Conservation (phyloP, 2,113 vertebrate species). For the Syngnathus scovelli region DNA sequence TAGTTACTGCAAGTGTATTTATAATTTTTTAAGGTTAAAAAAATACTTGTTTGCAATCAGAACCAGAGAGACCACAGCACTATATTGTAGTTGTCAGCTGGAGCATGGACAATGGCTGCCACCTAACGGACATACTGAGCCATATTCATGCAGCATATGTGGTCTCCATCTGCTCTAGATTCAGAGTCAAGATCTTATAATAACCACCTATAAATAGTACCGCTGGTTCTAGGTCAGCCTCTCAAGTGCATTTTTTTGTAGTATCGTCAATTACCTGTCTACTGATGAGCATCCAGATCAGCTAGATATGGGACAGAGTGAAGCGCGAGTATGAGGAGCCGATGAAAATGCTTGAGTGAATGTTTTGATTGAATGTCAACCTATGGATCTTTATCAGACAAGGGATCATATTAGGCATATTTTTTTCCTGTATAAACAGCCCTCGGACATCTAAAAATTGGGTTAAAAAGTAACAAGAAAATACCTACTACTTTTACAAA, state of each 20-base stretch:
- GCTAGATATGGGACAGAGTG: constrained; percentile 44
- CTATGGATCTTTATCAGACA: neutral
- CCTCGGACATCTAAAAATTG: too few relatives aligned
- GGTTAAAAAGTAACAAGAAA: neutral
- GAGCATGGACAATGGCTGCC: constrained; percentile 22
- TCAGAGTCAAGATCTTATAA: constrained; percentile 47
- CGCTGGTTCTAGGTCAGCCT: constrained; percentile 64
- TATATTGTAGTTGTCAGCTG: neutral
- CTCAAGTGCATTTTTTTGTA: constrained; percentile 31
- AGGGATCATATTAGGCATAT: neutral
- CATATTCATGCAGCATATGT: neutral
- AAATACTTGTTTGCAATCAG: neutral
- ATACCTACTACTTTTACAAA: neutral
- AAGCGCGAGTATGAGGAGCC: neutral
- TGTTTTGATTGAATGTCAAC: neutral
- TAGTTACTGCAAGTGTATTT: neutral
- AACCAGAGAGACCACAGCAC: neutral
- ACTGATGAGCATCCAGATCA: constrained; percentile 26
- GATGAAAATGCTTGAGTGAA: neutral
- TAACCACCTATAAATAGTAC: constrained; percentile 64
- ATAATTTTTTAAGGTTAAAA: neutral
- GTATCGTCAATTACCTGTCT: constrained; percentile 35
- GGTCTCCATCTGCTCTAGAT: constrained; percentile 33
- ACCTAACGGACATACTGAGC: constrained; percentile 14
- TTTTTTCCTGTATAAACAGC: neutral